Evolutionary conservation across 2,888 invertebrate species (phyloP).

Genomic region (Drosophila greeni): DNA sequence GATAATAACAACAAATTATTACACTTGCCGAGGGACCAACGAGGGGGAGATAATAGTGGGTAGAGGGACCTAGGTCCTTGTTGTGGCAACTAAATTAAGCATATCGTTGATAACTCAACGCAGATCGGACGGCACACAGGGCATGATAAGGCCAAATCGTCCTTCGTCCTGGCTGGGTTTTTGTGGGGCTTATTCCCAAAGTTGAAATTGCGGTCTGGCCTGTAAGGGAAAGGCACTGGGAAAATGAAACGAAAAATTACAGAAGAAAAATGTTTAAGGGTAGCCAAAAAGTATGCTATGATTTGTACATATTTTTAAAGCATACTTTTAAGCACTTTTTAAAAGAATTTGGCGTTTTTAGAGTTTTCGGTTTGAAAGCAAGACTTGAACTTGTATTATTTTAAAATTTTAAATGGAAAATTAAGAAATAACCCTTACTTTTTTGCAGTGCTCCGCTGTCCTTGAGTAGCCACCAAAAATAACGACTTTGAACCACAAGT

Average conservation of each 20-base stretch:
- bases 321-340: not conserved
- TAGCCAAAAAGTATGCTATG: not conserved
- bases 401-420: not conserved
- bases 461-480: constrained; percentile 11
- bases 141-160: constrained; percentile 24
- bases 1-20: constrained; percentile 52
- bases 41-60: not conserved
- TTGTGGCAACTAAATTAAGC: constrained; percentile 47
- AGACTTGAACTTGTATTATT: not conserved
- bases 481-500: not conserved
- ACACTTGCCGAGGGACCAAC: constrained; percentile 44
- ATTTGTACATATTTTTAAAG: not conserved
- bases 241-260: not conserved
- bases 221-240: not conserved
- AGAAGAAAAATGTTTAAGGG: not conserved
- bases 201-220: constrained; percentile 2
- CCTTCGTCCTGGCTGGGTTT: constrained; percentile 13
- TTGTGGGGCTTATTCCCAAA: constrained; percentile 16
- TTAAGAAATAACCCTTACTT: not conserved
- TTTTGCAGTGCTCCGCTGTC: not conserved
- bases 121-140: constrained; percentile 36
- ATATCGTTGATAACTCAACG: constrained; percentile 47
- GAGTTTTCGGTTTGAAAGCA: not conserved
- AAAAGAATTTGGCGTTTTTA: not conserved
- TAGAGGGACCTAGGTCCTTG: not conserved